Evolutionary conservation across 1,140 invertebrate genomes (phyloP).

Genomic region (Drosophila bocki): DNA sequence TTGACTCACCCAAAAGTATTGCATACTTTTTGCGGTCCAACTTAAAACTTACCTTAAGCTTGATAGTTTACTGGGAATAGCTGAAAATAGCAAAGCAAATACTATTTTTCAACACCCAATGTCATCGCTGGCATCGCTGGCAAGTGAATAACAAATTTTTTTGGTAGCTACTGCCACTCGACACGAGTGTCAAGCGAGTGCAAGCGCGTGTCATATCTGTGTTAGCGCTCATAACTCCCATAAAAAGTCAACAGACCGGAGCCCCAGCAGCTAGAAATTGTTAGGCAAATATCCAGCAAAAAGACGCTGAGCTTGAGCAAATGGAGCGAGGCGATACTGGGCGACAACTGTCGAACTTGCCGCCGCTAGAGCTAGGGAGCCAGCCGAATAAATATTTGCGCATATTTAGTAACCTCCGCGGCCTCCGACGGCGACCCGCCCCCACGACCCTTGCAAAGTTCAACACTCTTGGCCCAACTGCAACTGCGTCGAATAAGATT

Average conservation of each 20-base stretch:
- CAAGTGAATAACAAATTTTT: constrained; percentile 34
- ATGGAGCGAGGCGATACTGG: constrained; percentile 60
- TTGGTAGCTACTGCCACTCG: constrained; percentile 29
- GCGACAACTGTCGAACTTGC: constrained; percentile 73
- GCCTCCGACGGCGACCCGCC: not conserved
- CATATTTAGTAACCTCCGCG: constrained; percentile 66
- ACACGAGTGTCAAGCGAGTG: constrained; percentile 41
- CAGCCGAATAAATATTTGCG: constrained; percentile 79
- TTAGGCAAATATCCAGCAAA: constrained; percentile 64
- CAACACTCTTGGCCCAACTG: constrained; percentile 73
- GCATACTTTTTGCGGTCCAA: not conserved
- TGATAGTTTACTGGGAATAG: not conserved
- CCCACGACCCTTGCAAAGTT: constrained; percentile 60
- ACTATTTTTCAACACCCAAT: constrained; percentile 9
- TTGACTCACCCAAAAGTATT: not conserved
- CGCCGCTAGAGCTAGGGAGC: constrained; percentile 32
- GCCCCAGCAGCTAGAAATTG: constrained; percentile 57
- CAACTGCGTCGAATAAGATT: constrained; percentile 71
- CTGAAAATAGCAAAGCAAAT: not conserved
- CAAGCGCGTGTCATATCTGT: constrained; percentile 61
- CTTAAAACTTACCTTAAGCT: not conserved
- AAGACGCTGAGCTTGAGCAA: constrained; percentile 44
- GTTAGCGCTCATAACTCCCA: constrained; percentile 49
- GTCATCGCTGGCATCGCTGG: not conserved
- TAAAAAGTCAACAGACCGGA: constrained; percentile 67